Percentiles rank a stretch among this genome's conserved stretches.
Conservation (phyloP, 2,797 vertebrate species). For the Notolabrus celidotus region DNA sequence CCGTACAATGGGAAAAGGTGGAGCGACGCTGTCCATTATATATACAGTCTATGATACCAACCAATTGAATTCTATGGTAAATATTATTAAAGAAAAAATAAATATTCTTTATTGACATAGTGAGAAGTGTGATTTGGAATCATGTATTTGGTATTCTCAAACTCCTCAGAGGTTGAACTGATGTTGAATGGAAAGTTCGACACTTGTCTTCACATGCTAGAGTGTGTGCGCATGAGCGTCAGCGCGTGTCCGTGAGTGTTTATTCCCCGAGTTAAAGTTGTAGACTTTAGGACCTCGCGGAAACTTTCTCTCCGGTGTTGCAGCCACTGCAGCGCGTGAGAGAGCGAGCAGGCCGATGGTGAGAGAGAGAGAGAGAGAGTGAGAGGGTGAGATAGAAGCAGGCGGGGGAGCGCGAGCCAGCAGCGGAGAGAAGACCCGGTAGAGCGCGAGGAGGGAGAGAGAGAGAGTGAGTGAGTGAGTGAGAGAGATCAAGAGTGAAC, state of each 20-base stretch:
- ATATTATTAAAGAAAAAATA: too few relatives aligned
- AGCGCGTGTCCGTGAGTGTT: neutral
- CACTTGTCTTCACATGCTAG: neutral
- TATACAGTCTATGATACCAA: too few relatives aligned
- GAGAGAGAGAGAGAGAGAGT: slow-evolving; percentile 31
- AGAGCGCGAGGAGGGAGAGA: slow-evolving; percentile 65
- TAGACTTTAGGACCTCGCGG: slow-evolving; percentile 78
- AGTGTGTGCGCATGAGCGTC: neutral
- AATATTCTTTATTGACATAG: too few relatives aligned
- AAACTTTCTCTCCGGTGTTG: slow-evolving; percentile 62
- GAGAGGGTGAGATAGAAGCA: slow-evolving; percentile 33
- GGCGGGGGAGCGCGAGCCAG: slow-evolving; percentile 64
- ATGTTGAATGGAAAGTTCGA: neutral
- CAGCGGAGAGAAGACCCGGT: slow-evolving; percentile 66
- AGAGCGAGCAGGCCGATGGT: slow-evolving; percentile 39
- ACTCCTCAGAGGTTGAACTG: neutral
- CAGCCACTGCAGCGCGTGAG: slow-evolving; percentile 76
- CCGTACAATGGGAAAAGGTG: too few relatives aligned
- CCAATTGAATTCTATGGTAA: too few relatives aligned
- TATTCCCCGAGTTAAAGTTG: rapidly evolving
- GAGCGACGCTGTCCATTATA: too few relatives aligned
- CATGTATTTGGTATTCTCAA: neutral
- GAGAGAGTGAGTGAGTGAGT: slow-evolving; percentile 10
- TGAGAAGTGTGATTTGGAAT: too few relatives aligned
- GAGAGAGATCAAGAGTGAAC: slow-evolving; percentile 56